Evolutionary conservation across 2,113 vertebrate genomes (phyloP).

Genomic region (Morphnarchus princeps): DNA sequence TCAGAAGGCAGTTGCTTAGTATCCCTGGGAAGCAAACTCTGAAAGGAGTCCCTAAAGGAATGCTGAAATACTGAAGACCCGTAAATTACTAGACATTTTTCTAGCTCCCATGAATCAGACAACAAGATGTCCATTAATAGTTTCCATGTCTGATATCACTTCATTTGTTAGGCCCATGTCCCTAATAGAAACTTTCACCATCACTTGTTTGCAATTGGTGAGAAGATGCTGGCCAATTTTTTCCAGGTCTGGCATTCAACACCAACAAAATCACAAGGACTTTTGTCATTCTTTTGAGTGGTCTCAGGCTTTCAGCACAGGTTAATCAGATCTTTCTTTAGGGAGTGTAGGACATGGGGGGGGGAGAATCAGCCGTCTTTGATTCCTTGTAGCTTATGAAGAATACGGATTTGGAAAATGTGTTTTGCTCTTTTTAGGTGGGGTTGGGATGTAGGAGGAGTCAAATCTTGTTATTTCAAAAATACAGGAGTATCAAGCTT

Average conservation of each 20-base stretch:
- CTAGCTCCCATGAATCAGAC: neutral
- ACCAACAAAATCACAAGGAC: neutral
- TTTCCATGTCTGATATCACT: neutral
- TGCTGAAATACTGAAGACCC: neutral
- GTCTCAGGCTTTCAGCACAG: neutral
- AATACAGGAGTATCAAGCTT: neutral
- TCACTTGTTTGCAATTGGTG: neutral
- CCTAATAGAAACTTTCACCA: neutral
- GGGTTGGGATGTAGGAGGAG: neutral
- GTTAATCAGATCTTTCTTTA: neutral
- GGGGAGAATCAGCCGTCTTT: neutral
- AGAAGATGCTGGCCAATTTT: neutral
- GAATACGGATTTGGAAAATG: neutral
- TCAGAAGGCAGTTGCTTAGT: neutral
- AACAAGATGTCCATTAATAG: neutral
- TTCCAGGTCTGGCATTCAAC: neutral
- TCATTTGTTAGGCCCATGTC: neutral
- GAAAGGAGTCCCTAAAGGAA: neutral
- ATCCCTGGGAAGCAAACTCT: neutral
- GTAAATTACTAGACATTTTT: neutral
- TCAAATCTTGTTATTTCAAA: neutral
- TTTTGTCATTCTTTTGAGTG: neutral
- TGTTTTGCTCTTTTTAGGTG: neutral
- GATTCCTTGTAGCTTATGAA: neutral
- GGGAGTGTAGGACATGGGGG: neutral